Evolutionary conservation across 2,888 invertebrate genomes (phyloP).

Genomic region (Mythimna lalbum): DNA sequence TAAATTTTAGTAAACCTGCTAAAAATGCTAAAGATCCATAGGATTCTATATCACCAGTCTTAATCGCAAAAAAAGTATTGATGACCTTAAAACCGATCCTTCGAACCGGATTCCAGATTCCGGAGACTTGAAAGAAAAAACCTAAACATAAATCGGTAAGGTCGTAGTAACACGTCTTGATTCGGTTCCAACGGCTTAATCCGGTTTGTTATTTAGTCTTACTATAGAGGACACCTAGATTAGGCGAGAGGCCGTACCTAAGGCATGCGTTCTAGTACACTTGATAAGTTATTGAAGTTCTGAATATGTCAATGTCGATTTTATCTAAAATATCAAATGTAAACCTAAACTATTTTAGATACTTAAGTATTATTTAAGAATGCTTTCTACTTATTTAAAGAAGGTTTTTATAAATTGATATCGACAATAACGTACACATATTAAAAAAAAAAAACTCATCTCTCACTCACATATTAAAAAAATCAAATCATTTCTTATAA

Average conservation of each 20-base stretch:
- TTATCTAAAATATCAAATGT: too few species aligned
- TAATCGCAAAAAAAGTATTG: neutral
- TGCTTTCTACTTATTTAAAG: too few species aligned
- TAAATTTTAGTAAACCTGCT: too few species aligned
- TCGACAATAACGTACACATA: too few species aligned
- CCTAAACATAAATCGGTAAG: constrained; percentile 21
- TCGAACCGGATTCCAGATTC: neutral
- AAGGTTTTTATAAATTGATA: too few species aligned
- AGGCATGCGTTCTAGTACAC: neutral
- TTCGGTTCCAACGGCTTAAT: constrained; percentile 26
- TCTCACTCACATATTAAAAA: too few species aligned
- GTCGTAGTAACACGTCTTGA: constrained; percentile 7
- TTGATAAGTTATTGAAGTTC: constrained; percentile 13
- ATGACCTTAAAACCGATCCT: constrained; percentile 30
- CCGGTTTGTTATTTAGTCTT: constrained; percentile 38
- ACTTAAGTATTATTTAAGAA: too few species aligned
- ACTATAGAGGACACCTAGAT: constrained; percentile 40
- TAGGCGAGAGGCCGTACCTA: constrained; percentile 8
- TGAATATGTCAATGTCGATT: constrained; percentile 15
- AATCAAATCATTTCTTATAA: neutral
- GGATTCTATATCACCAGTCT: too few species aligned
- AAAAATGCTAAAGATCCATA: too few species aligned
- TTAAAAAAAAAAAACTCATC: too few species aligned
- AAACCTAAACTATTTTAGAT: too few species aligned
- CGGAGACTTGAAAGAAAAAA: constrained; percentile 12